Evolutionary conservation across 2,888 invertebrate species (phyloP).

Genomic region (Nomada ruficornis): DNA sequence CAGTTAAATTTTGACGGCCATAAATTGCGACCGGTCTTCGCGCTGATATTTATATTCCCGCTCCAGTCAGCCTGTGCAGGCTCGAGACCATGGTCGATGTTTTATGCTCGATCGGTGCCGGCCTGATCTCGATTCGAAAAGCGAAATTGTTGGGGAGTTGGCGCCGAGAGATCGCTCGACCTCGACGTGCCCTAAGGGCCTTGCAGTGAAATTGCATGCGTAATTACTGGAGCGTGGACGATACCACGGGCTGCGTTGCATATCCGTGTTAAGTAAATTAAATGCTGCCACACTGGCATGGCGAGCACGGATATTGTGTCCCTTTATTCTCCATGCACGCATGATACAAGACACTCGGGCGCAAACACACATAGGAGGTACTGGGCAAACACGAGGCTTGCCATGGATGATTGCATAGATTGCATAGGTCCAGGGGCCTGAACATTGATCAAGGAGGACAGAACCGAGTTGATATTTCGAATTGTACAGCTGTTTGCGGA

Average conservation of each 20-base stretch:
- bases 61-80: neutral
- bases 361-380: neutral
- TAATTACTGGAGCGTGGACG: constrained; percentile 65
- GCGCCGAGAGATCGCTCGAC: constrained; percentile 61
- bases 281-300: constrained; percentile 41
- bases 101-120: constrained; percentile 55
- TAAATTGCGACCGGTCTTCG: neutral
- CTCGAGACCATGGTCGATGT: neutral
- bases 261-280: constrained; percentile 62
- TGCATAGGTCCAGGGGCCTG: neutral
- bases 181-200: constrained; percentile 67
- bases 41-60: neutral
- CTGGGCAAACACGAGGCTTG: neutral
- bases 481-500: constrained; percentile 1
- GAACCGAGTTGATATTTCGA: constrained; percentile 22
- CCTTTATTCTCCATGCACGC: constrained; percentile 42
- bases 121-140: constrained; percentile 61
- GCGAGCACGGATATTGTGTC: constrained; percentile 38
- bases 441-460: neutral
- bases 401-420: constrained; percentile 1
- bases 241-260: constrained; percentile 34
- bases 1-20: constrained; percentile 11
- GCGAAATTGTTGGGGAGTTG: constrained; percentile 56
- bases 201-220: constrained; percentile 62
- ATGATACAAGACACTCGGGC: constrained; percentile 12